Conservation (phyloP, 2,113 vertebrate species). For the Dendrocopos noguchii region DNA sequence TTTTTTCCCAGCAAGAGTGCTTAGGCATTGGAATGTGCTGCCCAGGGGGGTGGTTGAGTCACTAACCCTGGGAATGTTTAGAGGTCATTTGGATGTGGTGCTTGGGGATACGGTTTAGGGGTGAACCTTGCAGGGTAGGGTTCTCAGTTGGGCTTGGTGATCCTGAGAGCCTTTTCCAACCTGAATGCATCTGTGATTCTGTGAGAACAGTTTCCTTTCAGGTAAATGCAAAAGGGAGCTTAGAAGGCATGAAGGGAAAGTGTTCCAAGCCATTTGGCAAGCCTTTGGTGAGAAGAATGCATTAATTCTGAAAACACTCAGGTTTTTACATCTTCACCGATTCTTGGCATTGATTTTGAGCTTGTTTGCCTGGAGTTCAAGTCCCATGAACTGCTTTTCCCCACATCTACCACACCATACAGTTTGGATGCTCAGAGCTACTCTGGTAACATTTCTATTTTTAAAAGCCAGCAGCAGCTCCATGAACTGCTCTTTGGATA, state of each 20-base stretch:
- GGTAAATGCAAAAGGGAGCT: not conserved
- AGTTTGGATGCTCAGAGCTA: not conserved
- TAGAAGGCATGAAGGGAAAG: not conserved
- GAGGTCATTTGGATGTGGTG: too few species aligned
- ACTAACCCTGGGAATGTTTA: too few species aligned
- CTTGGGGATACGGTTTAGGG: too few species aligned
- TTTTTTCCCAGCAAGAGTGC: too few species aligned
- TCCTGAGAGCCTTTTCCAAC: too few species aligned
- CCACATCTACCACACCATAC: not conserved
- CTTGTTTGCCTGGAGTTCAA: not conserved
- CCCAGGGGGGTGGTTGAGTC: too few species aligned
- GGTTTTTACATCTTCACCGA: not conserved
- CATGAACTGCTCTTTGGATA: not conserved
- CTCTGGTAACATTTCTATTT: accelerated
- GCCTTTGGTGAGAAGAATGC: not conserved
- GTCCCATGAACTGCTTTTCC: not conserved
- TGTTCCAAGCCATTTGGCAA: not conserved
- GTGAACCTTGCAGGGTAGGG: too few species aligned
- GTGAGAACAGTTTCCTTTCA: not conserved
- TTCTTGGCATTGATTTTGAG: not conserved
- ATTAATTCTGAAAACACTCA: not conserved
- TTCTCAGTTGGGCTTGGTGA: too few species aligned
- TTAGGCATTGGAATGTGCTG: too few species aligned
- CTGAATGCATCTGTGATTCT: too few species aligned
- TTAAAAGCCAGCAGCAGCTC: not conserved